phyloP scores from a whole-genome alignment of 2,888 invertebrate species.

The Nephrotoma appendiculata region DNA sequence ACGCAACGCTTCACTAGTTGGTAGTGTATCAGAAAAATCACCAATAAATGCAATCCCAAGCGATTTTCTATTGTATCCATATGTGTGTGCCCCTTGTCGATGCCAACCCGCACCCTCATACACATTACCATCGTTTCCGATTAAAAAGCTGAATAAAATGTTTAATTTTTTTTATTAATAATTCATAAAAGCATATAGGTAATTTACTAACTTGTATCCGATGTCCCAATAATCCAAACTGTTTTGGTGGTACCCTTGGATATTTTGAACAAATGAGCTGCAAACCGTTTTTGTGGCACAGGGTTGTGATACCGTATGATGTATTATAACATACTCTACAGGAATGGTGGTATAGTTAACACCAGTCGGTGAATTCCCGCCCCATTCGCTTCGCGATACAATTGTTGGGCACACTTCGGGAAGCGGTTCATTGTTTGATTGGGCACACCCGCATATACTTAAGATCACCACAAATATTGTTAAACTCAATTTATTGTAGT shows the following conservation, averaged over 20 bases:
- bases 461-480: background rate
- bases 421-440: background rate
- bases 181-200: background rate
- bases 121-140: constrained; percentile 48
- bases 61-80: constrained; percentile 41
- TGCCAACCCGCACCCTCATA: constrained; percentile 54
- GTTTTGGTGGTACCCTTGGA: constrained; percentile 39
- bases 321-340: constrained; percentile 39
- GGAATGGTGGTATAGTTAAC: constrained; percentile 44
- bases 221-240: constrained; percentile 36
- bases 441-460: background rate
- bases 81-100: constrained; percentile 42
- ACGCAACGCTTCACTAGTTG: constrained; percentile 25
- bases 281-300: constrained; percentile 36
- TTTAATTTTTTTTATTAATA: background rate
- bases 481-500: background rate
- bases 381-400: constrained; percentile 44
- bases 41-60: constrained; percentile 50
- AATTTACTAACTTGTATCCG: constrained; percentile 37
- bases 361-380: constrained; percentile 32
- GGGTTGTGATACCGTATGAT: constrained; percentile 38
- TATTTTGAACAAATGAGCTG: constrained; percentile 31
- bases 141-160: constrained; percentile 35
- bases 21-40: constrained; percentile 32
- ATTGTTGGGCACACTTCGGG: constrained; percentile 35